phyloP scores from a whole-genome alignment of 2,113 vertebrate genomes.

The Aythya baeri region DNA sequence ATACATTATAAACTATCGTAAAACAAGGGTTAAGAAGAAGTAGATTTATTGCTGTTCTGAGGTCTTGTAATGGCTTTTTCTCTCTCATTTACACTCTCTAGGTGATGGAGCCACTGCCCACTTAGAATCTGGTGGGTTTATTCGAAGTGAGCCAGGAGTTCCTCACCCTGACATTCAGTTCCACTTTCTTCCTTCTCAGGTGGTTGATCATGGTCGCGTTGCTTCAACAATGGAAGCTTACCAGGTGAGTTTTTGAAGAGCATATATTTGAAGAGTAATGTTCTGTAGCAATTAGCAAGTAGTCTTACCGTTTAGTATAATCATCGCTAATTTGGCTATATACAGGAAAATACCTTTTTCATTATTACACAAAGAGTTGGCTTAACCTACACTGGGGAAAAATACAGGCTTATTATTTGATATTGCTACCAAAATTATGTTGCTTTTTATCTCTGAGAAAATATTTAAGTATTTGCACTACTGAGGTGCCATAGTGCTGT shows the following conservation, averaged over 20 bases:
- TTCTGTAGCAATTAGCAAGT: not conserved
- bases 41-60: not conserved
- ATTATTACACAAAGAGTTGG: not conserved
- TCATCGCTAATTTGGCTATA: not conserved
- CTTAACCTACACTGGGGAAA: not conserved
- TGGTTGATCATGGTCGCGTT: conserved; percentile 92
- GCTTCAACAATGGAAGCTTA: conserved; percentile 88
- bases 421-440: not conserved
- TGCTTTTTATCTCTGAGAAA: not conserved
- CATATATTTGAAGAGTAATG: not conserved
- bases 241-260: conserved; percentile 81
- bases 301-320: not conserved
- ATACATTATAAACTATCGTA: not conserved
- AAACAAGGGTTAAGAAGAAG: not conserved
- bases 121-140: conserved; percentile 94
- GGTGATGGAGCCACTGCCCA: conserved; percentile 92
- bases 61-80: not conserved
- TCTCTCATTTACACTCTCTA: conserved; percentile 43
- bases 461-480: not conserved
- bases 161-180: conserved; percentile 94
- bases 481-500: not conserved
- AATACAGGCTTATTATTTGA: not conserved
- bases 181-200: conserved; percentile 95
- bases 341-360: not conserved
- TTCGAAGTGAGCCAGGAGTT: conserved; percentile 85